Evolutionary conservation across 1,140 invertebrate species (phyloP).

Genomic region (Brachionus angularis): DNA sequence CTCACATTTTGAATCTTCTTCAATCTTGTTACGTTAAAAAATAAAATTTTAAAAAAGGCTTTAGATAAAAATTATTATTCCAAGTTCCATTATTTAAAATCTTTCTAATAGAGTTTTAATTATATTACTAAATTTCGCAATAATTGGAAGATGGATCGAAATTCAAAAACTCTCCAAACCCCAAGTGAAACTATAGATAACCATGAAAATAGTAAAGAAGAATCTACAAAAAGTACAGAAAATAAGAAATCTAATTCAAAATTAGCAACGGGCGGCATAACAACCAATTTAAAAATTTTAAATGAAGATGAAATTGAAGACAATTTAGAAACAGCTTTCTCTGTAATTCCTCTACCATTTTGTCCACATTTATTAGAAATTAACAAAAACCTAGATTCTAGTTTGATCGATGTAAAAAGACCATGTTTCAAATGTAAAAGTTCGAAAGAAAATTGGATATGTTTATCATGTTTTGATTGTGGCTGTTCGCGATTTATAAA

Average conservation of each 20-base stretch:
- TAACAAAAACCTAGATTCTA: constrained; percentile 58
- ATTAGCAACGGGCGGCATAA: too few relatives aligned
- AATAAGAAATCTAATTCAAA: too few relatives aligned
- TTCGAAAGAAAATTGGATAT: constrained; percentile 76
- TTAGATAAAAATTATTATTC: background rate
- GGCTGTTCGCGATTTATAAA: constrained; percentile 74
- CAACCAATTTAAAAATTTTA: too few relatives aligned
- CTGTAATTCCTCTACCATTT: constrained; percentile 67
- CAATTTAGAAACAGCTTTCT: constrained; percentile 60
- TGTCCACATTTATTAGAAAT: constrained; percentile 71
- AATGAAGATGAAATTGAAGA: background rate
- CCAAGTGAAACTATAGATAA: background rate
- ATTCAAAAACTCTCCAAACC: constrained; percentile 6
- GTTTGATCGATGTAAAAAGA: constrained; percentile 61
- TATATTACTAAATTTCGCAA: constrained; percentile 71
- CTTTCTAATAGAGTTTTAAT: constrained; percentile 76
- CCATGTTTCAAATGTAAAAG: constrained; percentile 67
- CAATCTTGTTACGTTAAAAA: constrained; percentile 70
- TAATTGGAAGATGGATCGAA: constrained; percentile 66
- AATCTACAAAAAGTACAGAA: background rate
- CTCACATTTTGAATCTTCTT: constrained; percentile 70
- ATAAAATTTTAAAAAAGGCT: constrained; percentile 12
- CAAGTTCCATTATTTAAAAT: constrained; percentile 75
- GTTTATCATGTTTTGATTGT: constrained; percentile 64
- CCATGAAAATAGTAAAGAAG: background rate